Evolutionary conservation across 2,113 vertebrate genomes (phyloP).

Genomic region (Antigone vipio): DNA sequence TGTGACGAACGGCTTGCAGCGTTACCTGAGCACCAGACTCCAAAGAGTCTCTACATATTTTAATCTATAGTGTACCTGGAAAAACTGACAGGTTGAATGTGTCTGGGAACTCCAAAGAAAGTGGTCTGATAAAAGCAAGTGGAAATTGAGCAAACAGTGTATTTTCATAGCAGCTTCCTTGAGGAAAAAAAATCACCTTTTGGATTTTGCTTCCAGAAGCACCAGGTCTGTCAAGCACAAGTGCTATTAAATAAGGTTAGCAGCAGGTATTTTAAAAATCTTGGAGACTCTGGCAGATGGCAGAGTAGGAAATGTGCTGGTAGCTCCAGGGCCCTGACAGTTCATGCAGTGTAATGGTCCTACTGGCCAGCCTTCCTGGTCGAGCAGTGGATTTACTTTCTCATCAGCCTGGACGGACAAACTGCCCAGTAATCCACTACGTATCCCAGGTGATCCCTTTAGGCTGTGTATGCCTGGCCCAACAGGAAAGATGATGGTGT

Average conservation of each 20-base stretch:
- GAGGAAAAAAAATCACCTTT: neutral
- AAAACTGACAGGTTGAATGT: neutral
- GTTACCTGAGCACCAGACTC: neutral
- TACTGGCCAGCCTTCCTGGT: neutral
- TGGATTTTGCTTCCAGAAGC: neutral
- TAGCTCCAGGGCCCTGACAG: neutral
- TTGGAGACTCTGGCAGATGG: neutral
- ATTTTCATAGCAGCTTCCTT: neutral
- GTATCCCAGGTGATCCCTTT: neutral
- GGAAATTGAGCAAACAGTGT: neutral
- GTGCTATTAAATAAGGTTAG: neutral
- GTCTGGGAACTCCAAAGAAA: neutral
- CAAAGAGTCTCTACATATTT: neutral
- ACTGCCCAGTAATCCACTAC: neutral
- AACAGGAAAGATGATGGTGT: neutral
- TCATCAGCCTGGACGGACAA: neutral
- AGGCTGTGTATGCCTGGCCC: neutral
- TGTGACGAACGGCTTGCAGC: neutral
- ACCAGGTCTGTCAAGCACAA: neutral
- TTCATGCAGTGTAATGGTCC: neutral
- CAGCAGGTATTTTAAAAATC: neutral
- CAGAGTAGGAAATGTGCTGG: neutral
- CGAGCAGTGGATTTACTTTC: neutral
- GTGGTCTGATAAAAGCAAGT: neutral
- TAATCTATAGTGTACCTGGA: neutral